Evolutionary conservation across 1,140 invertebrate species (phyloP).

Genomic region (Philotrypesis tridentata): DNA sequence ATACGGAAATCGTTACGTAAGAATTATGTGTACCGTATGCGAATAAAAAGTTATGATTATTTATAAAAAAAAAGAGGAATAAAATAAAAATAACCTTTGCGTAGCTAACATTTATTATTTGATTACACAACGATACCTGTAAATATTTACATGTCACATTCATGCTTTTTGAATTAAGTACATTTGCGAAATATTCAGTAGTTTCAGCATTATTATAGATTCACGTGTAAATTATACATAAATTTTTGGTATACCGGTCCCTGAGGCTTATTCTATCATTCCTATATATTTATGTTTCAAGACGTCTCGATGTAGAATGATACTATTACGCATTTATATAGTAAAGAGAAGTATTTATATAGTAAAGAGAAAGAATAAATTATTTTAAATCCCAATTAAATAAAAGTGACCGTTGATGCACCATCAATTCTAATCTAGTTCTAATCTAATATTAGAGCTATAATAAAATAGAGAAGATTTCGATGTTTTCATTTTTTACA

Average conservation of each 20-base stretch:
- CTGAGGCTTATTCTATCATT: slow-evolving; percentile 39
- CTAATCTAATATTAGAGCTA: no score
- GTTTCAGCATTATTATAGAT: not conserved
- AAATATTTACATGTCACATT: slow-evolving; percentile 61
- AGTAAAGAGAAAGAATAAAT: no score
- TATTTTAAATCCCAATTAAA: no score
- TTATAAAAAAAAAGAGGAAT: not conserved
- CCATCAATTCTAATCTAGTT: no score
- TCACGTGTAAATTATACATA: slow-evolving; percentile 7
- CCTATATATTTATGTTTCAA: slow-evolving; percentile 51
- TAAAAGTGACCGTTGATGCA: no score
- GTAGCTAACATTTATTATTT: slow-evolving; percentile 67
- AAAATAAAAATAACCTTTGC: not conserved
- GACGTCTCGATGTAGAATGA: not conserved
- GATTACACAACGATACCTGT: slow-evolving; percentile 58
- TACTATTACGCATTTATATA: no score
- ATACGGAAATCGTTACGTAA: not conserved
- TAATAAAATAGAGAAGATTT: no score
- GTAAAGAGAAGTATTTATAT: no score
- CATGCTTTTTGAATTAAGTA: not conserved
- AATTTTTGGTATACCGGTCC: slow-evolving; percentile 14
- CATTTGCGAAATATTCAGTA: not conserved
- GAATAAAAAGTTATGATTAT: not conserved
- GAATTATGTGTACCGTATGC: not conserved
- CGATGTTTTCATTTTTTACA: no score